phyloP scores from a whole-genome alignment of 2,888 invertebrate genomes.

The Heterodera filipjevi region DNA sequence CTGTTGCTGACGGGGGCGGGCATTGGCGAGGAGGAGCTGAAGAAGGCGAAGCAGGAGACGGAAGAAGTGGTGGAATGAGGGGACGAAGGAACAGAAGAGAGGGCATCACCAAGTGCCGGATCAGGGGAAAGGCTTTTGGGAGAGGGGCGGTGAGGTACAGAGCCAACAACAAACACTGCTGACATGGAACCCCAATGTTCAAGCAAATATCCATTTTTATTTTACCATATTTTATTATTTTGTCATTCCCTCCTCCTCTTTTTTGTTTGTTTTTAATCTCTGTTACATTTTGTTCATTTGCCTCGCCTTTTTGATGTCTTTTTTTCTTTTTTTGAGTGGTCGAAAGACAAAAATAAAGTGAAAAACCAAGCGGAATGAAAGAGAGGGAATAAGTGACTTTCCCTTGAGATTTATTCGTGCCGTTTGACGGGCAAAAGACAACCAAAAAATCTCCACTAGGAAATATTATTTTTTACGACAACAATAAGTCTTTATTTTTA shows the following conservation, averaged over 20 bases:
- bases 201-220: too few species aligned
- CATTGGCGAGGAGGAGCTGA: neutral
- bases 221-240: too few species aligned
- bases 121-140: too few species aligned
- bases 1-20: conserved; percentile 8
- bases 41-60: neutral
- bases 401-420: neutral
- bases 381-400: neutral
- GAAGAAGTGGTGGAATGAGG: neutral
- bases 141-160: too few species aligned
- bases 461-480: too few species aligned
- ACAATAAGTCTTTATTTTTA: too few species aligned
- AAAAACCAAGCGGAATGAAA: neutral
- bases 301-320: neutral
- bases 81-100: neutral
- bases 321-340: neutral
- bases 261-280: neutral
- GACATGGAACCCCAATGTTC: too few species aligned
- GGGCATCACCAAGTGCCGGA: too few species aligned
- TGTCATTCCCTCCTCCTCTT: neutral
- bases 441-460: too few species aligned
- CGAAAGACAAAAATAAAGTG: neutral
- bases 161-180: too few species aligned
- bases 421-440: neutral
- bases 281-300: neutral